phyloP scores from a whole-genome alignment of 2,888 invertebrate genomes.

The Catocala fraxini region DNA sequence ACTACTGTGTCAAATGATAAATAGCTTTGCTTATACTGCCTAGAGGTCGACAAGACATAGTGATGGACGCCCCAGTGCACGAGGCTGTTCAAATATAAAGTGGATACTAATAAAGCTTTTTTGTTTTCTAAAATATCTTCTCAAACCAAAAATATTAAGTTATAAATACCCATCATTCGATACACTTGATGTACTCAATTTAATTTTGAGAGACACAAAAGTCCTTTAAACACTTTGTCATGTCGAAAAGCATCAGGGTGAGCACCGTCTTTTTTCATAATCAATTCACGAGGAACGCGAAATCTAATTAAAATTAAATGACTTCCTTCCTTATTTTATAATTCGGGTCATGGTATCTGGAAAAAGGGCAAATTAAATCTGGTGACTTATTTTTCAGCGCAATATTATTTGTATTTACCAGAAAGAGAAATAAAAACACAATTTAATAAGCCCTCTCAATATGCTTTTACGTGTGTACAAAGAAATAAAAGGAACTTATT shows the following conservation, averaged over 20 bases:
- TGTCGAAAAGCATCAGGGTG: constrained; percentile 20
- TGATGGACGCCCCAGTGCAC: too few species aligned
- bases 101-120: too few species aligned
- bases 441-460: neutral
- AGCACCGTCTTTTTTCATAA: constrained; percentile 23
- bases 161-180: too few species aligned
- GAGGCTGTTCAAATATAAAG: too few species aligned
- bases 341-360: constrained; percentile 24
- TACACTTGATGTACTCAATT: neutral
- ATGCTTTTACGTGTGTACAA: too few species aligned
- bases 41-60: too few species aligned
- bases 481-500: too few species aligned
- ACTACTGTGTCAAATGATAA: too few species aligned
- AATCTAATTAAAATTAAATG: constrained; percentile 35
- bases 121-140: too few species aligned
- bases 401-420: neutral
- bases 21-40: too few species aligned
- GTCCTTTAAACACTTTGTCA: neutral
- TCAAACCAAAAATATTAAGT: too few species aligned
- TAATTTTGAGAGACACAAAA: neutral
- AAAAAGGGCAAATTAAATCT: constrained; percentile 23
- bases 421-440: neutral
- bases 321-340: constrained; percentile 14
- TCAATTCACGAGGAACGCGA: constrained; percentile 27
- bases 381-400: constrained; percentile 15